Evolutionary conservation across 2,797 vertebrate genomes (phyloP).

Genomic region (Cryptoprocta ferox): DNA sequence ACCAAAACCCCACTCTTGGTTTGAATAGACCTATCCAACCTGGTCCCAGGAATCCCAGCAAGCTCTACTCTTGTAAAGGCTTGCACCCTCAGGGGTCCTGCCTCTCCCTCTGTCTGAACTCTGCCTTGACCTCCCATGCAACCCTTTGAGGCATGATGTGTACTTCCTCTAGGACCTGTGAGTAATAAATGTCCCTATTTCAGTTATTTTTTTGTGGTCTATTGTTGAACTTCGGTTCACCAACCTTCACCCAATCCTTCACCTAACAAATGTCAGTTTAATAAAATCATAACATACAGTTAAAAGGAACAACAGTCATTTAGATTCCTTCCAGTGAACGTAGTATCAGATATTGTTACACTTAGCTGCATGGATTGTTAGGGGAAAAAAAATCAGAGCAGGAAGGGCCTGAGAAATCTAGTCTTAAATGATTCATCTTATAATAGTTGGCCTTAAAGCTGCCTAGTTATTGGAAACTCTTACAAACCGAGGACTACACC

Average conservation of each 20-base stretch:
- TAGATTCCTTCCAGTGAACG: neutral
- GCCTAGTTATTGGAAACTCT: neutral
- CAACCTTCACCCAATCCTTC: neutral
- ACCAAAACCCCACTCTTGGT: neutral
- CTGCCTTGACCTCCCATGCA: neutral
- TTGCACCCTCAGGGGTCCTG: neutral
- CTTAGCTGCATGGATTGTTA: neutral
- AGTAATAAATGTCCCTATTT: neutral
- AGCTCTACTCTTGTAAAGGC: neutral
- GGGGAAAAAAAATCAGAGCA: neutral
- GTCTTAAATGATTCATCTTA: neutral
- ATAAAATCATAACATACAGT: neutral
- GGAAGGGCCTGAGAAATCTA: neutral
- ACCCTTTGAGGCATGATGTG: fast-evolving
- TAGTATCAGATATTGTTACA: neutral
- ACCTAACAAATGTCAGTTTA: neutral
- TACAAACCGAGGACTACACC: neutral
- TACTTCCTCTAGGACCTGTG: neutral
- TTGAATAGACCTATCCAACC: neutral
- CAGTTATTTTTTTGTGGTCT: neutral
- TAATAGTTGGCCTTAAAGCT: neutral
- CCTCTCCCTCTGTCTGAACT: neutral
- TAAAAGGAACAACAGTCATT: neutral
- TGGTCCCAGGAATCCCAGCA: neutral
- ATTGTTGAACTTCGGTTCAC: neutral